Percentiles rank a stretch among this genome's conserved stretches.
phyloP scores from a whole-genome alignment of 2,888 invertebrate genomes.

The Autographa gamma region DNA sequence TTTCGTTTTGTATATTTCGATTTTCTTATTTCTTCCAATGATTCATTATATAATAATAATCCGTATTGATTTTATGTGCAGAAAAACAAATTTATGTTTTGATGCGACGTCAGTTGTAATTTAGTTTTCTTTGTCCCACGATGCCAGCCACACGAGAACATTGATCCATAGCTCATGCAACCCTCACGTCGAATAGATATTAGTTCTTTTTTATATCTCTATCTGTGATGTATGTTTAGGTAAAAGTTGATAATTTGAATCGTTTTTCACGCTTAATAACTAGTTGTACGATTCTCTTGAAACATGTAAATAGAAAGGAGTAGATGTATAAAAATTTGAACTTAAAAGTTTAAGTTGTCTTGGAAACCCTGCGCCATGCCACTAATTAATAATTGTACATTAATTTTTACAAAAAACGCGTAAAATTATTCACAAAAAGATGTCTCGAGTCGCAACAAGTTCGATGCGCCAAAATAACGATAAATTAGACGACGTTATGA shows the following conservation, averaged over 20 bases:
- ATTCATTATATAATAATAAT: constrained; percentile 63
- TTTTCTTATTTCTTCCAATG: constrained; percentile 72
- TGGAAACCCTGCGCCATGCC: constrained; percentile 48
- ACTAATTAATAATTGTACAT: constrained; percentile 55
- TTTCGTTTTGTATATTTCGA: constrained; percentile 70
- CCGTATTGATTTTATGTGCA: constrained; percentile 72
- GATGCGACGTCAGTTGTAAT: constrained; percentile 68
- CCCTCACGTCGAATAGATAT: constrained; percentile 59
- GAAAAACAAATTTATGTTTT: constrained; percentile 82
- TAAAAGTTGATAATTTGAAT: constrained; percentile 85
- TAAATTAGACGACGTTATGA: constrained; percentile 30
- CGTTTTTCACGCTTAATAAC: constrained; percentile 74
- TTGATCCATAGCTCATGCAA: constrained; percentile 38
- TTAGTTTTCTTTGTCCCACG: constrained; percentile 60
- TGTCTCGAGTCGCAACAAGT: constrained; percentile 49
- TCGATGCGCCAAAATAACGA: constrained; percentile 28
- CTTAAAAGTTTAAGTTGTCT: constrained; percentile 69
- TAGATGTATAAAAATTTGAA: constrained; percentile 66
- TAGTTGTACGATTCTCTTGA: constrained; percentile 77
- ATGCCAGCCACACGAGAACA: constrained; percentile 27
- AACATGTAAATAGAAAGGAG: constrained; percentile 74
- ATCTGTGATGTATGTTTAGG: constrained; percentile 89
- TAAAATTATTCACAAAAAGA: constrained; percentile 42
- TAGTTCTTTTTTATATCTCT: constrained; percentile 80
- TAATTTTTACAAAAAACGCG: constrained; percentile 47